Evolutionary conservation across 2,888 invertebrate species (phyloP).

Genomic region (Apamea monoglypha): DNA sequence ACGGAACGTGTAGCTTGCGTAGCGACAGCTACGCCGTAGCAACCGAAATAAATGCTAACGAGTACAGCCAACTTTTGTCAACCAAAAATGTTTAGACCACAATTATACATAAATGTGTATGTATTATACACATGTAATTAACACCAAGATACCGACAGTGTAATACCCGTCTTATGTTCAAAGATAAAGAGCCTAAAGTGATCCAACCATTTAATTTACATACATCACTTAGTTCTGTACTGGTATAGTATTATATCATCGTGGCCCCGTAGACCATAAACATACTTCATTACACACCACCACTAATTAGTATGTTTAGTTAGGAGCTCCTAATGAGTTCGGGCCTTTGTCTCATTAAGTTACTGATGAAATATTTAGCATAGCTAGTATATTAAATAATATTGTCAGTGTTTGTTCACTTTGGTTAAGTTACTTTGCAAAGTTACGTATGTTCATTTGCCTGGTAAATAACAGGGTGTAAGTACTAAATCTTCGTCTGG

Average conservation of each 20-base stretch:
- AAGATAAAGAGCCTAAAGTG: constrained; percentile 37
- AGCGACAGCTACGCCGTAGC: constrained; percentile 45
- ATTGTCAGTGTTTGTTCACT: constrained; percentile 21
- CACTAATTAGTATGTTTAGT: constrained; percentile 60
- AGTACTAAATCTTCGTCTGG: neutral
- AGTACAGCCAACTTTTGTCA: neutral
- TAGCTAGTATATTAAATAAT: constrained; percentile 28
- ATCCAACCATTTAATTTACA: constrained; percentile 44
- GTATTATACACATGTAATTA: constrained; percentile 5
- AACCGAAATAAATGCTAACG: neutral
- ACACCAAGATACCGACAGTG: neutral
- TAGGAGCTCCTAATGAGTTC: constrained; percentile 50
- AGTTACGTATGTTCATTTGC: constrained; percentile 3
- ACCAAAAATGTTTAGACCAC: neutral
- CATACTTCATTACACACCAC: constrained; percentile 43
- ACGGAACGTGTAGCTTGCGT: constrained; percentile 25
- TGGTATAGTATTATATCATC: constrained; percentile 19
- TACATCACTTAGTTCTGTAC: constrained; percentile 26
- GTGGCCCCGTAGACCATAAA: constrained; percentile 7
- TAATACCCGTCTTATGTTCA: constrained; percentile 21
- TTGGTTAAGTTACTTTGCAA: constrained; percentile 15
- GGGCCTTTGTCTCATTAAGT: constrained; percentile 50
- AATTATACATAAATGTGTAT: neutral
- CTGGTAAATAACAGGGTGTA: neutral
- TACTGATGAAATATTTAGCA: constrained; percentile 39